phyloP scores from a whole-genome alignment of 1,140 invertebrate species.

The Bactericera cockerelli region DNA sequence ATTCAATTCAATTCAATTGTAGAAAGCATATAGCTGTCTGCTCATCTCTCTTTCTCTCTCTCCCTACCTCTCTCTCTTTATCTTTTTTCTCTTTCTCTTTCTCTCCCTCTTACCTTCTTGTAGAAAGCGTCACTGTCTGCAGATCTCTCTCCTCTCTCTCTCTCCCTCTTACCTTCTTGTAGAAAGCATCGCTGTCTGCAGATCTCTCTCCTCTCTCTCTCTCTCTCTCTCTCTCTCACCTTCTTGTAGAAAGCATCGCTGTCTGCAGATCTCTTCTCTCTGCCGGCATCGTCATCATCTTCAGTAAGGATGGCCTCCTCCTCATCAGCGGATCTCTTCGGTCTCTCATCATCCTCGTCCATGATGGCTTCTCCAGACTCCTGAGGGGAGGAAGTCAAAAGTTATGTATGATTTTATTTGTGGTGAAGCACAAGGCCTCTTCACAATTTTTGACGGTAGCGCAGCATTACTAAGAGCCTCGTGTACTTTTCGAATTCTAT shows the following conservation, averaged over 20 bases:
- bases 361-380: slow-evolving; percentile 22
- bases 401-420: too few species aligned
- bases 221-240: slow-evolving; percentile 47
- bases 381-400: too few species aligned
- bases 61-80: slow-evolving; percentile 40
- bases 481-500: too few species aligned
- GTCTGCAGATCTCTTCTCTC: slow-evolving; percentile 23
- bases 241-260: slow-evolving; percentile 44
- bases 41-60: too few species aligned
- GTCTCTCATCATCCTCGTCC: slow-evolving; percentile 23
- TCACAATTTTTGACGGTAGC: too few species aligned
- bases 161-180: slow-evolving; percentile 40
- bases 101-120: slow-evolving; percentile 39
- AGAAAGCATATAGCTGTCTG: slow-evolving; percentile 40
- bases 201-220: too few species aligned
- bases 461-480: too few species aligned
- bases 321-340: background rate
- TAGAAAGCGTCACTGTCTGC: slow-evolving; percentile 40
- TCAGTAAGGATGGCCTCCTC: background rate
- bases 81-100: too few species aligned
- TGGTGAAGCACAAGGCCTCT: too few species aligned
- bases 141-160: too few species aligned
- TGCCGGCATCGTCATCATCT: background rate
- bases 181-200: slow-evolving; percentile 39
- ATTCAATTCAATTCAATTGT: too few species aligned